Evolutionary conservation across 2,113 vertebrate genomes (phyloP).

Genomic region (Sturnus vulgaris): DNA sequence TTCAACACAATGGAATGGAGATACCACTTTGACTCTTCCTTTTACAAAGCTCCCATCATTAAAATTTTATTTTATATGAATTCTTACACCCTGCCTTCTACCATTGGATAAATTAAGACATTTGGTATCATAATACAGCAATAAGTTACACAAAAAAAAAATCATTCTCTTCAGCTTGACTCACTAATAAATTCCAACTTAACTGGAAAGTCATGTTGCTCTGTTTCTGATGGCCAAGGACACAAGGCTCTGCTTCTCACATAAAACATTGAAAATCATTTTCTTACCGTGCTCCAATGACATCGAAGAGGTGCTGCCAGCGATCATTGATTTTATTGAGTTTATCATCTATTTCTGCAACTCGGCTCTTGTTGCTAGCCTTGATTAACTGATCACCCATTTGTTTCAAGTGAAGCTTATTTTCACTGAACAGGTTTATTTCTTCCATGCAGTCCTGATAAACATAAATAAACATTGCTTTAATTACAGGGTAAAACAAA

Average conservation of each 20-base stretch:
- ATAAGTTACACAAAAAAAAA: neutral
- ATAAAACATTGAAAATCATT: neutral
- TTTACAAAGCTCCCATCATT: neutral
- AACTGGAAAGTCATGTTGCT: neutral
- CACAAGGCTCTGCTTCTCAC: neutral
- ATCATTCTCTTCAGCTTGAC: neutral
- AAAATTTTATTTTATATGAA: neutral
- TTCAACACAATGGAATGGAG: neutral
- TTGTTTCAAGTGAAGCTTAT: constrained; percentile 87
- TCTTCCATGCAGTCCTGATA: constrained; percentile 94
- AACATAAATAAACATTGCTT: neutral
- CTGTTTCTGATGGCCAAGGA: neutral
- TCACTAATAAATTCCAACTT: neutral
- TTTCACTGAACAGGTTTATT: constrained; percentile 91
- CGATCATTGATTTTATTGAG: constrained; percentile 86
- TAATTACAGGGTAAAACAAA: neutral
- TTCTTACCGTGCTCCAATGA: constrained; percentile 89
- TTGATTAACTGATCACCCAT: constrained; percentile 88
- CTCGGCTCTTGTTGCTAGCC: constrained; percentile 83
- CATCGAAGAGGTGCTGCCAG: constrained; percentile 92
- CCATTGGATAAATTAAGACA: neutral
- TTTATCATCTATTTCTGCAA: constrained; percentile 86
- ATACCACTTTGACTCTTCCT: neutral
- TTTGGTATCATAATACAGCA: neutral
- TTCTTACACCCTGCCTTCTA: neutral